phyloP scores from a whole-genome alignment of 2,113 vertebrate genomes.

The Taurulus bubalis region DNA sequence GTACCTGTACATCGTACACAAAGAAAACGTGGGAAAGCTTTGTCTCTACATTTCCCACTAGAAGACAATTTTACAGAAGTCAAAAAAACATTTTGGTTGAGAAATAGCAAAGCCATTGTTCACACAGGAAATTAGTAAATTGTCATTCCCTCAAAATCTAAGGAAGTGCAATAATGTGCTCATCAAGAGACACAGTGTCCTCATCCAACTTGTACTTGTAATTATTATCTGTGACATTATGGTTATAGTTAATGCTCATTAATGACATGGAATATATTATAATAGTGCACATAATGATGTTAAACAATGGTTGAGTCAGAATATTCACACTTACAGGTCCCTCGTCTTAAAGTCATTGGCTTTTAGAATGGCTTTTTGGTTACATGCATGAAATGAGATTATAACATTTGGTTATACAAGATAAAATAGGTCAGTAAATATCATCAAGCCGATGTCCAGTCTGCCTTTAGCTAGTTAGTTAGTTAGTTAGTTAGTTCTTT shows the following conservation, averaged over 20 bases:
- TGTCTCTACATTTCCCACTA: not conserved
- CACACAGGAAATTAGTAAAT: slow-evolving; percentile 6
- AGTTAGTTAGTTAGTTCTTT: not conserved
- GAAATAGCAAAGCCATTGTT: not conserved
- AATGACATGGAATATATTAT: not conserved
- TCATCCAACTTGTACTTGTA: not conserved
- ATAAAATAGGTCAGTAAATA: not conserved
- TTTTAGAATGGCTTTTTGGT: not conserved
- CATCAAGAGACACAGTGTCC: not conserved
- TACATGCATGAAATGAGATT: not conserved
- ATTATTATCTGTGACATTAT: not conserved
- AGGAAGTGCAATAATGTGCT: slow-evolving; percentile 8
- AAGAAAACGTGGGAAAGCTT: not conserved
- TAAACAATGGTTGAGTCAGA: not conserved
- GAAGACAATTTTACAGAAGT: not conserved
- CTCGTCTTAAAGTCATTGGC: not conserved
- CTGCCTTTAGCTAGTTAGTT: too few relatives aligned
- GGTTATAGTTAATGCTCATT: not conserved
- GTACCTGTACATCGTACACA: slow-evolving; percentile 74
- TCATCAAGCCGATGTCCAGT: not conserved
- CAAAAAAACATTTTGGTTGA: not conserved
- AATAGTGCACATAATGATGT: not conserved
- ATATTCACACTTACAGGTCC: not conserved
- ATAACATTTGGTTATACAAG: not conserved
- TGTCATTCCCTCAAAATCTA: not conserved